phyloP scores from a whole-genome alignment of 2,888 invertebrate species.

The Ectobius pallidus region DNA sequence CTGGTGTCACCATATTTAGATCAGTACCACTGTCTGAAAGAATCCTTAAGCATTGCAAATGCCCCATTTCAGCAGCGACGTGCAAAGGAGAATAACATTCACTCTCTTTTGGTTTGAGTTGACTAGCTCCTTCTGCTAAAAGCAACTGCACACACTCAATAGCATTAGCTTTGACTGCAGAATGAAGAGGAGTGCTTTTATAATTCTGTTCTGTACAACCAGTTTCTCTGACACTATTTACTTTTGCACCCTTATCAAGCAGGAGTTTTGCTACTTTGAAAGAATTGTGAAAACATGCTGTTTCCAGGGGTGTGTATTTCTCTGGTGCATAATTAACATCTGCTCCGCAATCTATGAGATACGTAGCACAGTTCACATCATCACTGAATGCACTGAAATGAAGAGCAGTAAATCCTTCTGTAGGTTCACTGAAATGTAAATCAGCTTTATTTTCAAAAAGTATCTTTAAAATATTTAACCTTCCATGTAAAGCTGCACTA shows the following conservation, averaged over 20 bases:
- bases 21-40: slow-evolving; percentile 76
- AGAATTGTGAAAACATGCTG: slow-evolving; percentile 88
- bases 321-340: slow-evolving; percentile 73
- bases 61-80: slow-evolving; percentile 79
- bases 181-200: slow-evolving; percentile 79
- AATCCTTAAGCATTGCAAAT: slow-evolving; percentile 74
- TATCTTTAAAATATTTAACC: slow-evolving; percentile 69
- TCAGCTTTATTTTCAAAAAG: slow-evolving; percentile 72
- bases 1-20: slow-evolving; percentile 62
- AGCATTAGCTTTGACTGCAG: slow-evolving; percentile 83
- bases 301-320: slow-evolving; percentile 83
- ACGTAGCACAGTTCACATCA: slow-evolving; percentile 71
- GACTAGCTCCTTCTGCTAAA: slow-evolving; percentile 76
- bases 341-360: slow-evolving; percentile 69
- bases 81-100: slow-evolving; percentile 78
- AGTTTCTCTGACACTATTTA: slow-evolving; percentile 54
- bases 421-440: slow-evolving; percentile 70
- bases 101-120: slow-evolving; percentile 75
- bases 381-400: slow-evolving; percentile 81
- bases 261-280: slow-evolving; percentile 80
- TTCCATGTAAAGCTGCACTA: slow-evolving; percentile 76
- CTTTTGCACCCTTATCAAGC: slow-evolving; percentile 71
- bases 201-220: slow-evolving; percentile 43
- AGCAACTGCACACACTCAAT: slow-evolving; percentile 78
- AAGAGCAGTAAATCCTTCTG: slow-evolving; percentile 70